Evolutionary conservation across 2,113 vertebrate genomes (phyloP), one percentile per base, ranked within the genome.

Genomic region (Chitala chitala): DNA sequence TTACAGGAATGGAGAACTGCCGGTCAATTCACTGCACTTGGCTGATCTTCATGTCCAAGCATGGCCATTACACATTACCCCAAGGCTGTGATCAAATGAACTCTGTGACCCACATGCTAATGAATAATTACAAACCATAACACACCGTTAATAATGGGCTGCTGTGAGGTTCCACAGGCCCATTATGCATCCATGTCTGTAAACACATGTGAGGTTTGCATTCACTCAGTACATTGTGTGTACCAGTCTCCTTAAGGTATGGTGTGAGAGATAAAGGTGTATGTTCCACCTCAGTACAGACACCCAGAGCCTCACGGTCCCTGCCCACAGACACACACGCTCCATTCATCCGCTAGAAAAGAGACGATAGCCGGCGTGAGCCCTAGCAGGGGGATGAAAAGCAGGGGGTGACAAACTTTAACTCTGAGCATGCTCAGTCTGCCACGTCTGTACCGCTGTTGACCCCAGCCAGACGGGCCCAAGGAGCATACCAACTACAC

Each of bases 111-210:
- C 33, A 40, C 69, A 38, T 40, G 51, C 50, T 71, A 55, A 54
- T 55, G 50, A 38, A 33, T 71, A 51, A 69, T 71, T 71, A 71
- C 51, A 29, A 53, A 38, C 33, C 33, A 55, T 54, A 53, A 69
- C 50, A 22, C 46, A 33, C 44, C 10, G 36, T 69, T 69, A 69
- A 69, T 31, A 46, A 53, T 29, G 26, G 68, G 50, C 53, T 50
- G 20, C 15, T 10, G 5, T 26, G n/a, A 68, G 22, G 42, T 42
- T 26, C 29, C 6, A 42, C 46, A 26, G 68, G 9, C 48, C n/a
- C 17, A 24, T 26, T 46, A 40, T n/a, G 26, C 24, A 9, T 12
- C 33, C 33, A 69, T 13, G 26, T 36, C 20, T 3, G 26, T 1
- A 4, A 13, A n/a, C 48, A 69, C 2, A 8, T 9, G 15, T n/a